Base-by-base conservation (phyloP, 2,888 invertebrate species). In the Agrotis segetum region DNA sequence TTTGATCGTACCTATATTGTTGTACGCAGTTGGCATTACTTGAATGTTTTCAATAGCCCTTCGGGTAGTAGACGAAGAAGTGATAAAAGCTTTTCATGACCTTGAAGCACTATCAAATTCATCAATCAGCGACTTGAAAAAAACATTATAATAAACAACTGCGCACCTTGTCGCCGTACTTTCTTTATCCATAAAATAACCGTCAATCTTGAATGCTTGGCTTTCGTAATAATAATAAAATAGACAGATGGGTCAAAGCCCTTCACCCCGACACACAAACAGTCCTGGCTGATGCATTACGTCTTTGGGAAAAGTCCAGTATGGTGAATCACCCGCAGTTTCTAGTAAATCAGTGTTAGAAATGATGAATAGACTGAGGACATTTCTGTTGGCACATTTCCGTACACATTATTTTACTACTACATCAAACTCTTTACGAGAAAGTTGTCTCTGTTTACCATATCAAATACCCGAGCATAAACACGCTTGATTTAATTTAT, bases 21-120 rank as follows among this genome's bases (percentile, higher is more conserved):
- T 63, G n/a, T 82, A 72, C 84, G 85, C 83, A 83, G 79, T 84
- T 84, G 85, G 85, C 84, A 76, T 83, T 79, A 64, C 64, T 64
- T 4, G 9, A 9, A 76, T 68, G 61, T 58, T 71, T 81, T 67
- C 56, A 29, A 68, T 49, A 47, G 53, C 44, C 19, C 16, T 55
- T 66, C 44, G 3, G 21, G 71, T 71, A 59, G 11, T 24, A 67
- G n/a, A n/a, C 16, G 17, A 49, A 59, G 66, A 29, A 34, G 21
- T 71, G 46, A 65, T 63, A 47, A 17, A 73, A 50, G 14, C 34
- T 53, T 53, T 19, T 13, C 0, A 1, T 24, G 52, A 2, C 66
- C n/a, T 66, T 73, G 49, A 59, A 21, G 0, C 3, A 21, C 17
- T 19, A 2, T 6, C 9, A 7, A 24, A 13, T 34, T 46, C 11